A percentile compares a stretch with the other conserved stretches of the same genome.
phyloP scores from a whole-genome alignment of 2,113 vertebrate species.

The Notothenia rossii region DNA sequence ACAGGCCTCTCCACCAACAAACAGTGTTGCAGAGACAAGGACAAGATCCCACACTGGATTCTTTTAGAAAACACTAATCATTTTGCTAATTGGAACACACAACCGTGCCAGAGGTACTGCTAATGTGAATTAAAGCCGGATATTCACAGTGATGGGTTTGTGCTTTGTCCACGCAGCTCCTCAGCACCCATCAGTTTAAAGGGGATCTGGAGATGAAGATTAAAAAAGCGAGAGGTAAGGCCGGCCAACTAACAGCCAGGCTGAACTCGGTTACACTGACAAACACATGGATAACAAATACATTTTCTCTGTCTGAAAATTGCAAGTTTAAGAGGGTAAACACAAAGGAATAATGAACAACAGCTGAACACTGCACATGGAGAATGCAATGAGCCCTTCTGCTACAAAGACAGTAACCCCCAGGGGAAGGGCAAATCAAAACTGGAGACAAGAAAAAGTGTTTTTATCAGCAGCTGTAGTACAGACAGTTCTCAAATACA shows the following conservation, averaged over 20 bases:
- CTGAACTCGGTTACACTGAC: not conserved
- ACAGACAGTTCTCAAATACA: not conserved
- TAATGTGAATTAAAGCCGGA: not conserved
- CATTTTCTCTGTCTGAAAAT: not conserved
- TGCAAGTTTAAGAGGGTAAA: not conserved
- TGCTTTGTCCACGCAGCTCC: not conserved
- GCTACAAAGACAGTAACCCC: not conserved
- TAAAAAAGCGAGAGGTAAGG: not conserved
- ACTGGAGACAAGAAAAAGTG: not conserved
- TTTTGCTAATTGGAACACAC: not conserved
- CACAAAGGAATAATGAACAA: constrained; percentile 13
- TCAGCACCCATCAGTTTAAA: not conserved
- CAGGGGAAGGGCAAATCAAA: not conserved
- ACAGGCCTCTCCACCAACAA: not conserved
- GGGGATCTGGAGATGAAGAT: not conserved
- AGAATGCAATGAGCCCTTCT: not conserved
- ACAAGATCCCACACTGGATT: not conserved
- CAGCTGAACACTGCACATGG: not conserved
- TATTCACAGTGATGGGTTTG: not conserved
- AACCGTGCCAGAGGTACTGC: not conserved
- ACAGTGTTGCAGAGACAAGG: not conserved
- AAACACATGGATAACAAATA: not conserved
- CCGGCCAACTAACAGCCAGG: not conserved
- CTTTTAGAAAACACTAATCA: not conserved
- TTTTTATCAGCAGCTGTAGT: not conserved